Percentiles rank a stretch among this genome's conserved stretches.
Evolutionary conservation across 2,113 vertebrate species (phyloP).

Genomic region (Gobio gobio): DNA sequence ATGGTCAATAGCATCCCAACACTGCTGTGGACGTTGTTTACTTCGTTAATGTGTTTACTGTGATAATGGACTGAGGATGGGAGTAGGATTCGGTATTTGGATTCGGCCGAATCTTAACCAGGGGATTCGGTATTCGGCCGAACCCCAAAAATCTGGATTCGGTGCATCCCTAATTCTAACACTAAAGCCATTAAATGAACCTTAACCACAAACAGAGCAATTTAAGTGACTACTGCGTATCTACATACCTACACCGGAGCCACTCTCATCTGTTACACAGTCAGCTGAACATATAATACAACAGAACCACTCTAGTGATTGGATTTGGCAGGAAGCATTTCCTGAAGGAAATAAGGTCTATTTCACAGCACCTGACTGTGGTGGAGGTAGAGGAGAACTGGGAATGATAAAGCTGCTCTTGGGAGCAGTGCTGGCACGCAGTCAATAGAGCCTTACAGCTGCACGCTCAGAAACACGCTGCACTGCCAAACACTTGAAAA

Average conservation of each 20-base stretch:
- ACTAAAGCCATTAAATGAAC: slow-evolving; percentile 2
- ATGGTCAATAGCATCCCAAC: too few species aligned
- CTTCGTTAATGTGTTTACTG: too few species aligned
- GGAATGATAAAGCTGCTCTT: slow-evolving; percentile 12
- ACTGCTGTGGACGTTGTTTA: too few species aligned
- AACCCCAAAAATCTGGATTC: too few species aligned
- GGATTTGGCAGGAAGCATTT: slow-evolving; percentile 13
- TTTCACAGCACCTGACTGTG: slow-evolving; percentile 9
- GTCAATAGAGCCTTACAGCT: slow-evolving; percentile 18
- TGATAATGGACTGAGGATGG: too few species aligned
- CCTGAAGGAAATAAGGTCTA: slow-evolving; percentile 22
- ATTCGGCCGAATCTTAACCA: too few species aligned
- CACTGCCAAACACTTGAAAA: background rate
- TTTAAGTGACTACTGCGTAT: background rate
- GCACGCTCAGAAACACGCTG: background rate
- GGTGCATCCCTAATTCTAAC: too few species aligned
- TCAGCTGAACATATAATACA: background rate
- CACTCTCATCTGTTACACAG: background rate
- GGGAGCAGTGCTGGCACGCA: background rate
- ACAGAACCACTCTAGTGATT: slow-evolving; percentile 8
- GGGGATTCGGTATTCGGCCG: too few species aligned
- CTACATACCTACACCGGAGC: background rate
- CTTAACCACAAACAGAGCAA: background rate
- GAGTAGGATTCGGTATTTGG: too few species aligned
- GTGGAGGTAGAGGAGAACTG: slow-evolving; percentile 19